Evolutionary conservation across 2,888 invertebrate genomes (phyloP), one percentile per base, ranked within the genome.

Genomic region (Marronus borbonicus): DNA sequence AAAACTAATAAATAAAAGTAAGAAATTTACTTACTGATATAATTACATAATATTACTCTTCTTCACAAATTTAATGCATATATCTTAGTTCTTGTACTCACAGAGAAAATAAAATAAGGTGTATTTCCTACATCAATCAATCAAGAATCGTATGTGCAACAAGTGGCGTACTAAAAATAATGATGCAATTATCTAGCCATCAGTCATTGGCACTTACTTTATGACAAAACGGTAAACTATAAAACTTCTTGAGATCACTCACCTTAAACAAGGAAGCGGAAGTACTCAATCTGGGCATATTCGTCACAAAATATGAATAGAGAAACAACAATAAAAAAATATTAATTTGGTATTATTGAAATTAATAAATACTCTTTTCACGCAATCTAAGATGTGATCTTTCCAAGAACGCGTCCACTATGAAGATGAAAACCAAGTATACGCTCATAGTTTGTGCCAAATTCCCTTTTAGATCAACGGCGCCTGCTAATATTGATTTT

Each of bases 401-500:
- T 14, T 17, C 7, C 20, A 55, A 14, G 17, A 55, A 17, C 55
- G 8, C 17, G 20, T 55, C 20, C n/a, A 17, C 55, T 55, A 55
- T 7, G 14, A 20, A 17, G 14, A n/a, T 55, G 55, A 55, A 55
- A 68, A 49, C 60, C 8, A 28, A 60, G 36, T 39, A 55, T 44
- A 68, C 20, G 28, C 24, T 44, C 58, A 60, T 44, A 55, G 44
- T 24, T 68, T 66, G 55, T 44, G 39, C 60, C 58, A 68, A 52
- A 68, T 68, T 58, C 68, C 52, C 68, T 39, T 76, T 49, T 60
- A 76, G 68, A 68, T 69, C 68, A 58, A 58, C 68, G 76, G 68
- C 76, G 76, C 76, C 76, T 58, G 55, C 44, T 24, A 58, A 55
- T 76, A 76, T 76, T 60, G 76, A 76, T 76, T 76, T 76, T 55